phyloP scores from a whole-genome alignment of 2,888 invertebrate species.

The Drosophila emarginata region DNA sequence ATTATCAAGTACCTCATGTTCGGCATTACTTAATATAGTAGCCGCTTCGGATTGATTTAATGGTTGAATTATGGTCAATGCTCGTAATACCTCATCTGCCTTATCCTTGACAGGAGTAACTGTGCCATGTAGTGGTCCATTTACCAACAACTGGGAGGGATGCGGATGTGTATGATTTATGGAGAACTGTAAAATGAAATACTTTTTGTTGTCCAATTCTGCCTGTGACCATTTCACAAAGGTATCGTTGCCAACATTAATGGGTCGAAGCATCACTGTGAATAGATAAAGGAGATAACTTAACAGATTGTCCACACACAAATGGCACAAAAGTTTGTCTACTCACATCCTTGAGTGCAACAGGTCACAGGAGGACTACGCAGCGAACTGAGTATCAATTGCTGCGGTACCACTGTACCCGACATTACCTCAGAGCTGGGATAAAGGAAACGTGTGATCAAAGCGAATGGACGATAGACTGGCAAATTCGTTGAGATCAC shows the following conservation, averaged over 20 bases:
- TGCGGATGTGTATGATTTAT: conserved; percentile 77
- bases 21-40: conserved; percentile 70
- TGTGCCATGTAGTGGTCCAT: conserved; percentile 68
- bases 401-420: conserved; percentile 68
- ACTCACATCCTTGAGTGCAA: conserved; percentile 82
- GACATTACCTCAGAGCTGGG: conserved; percentile 73
- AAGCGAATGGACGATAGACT: conserved; percentile 78
- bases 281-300: conserved; percentile 1
- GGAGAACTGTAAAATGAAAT: conserved; percentile 79
- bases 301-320: not conserved
- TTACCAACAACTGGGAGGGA: conserved; percentile 65
- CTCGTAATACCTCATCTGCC: conserved; percentile 67
- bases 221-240: conserved; percentile 80
- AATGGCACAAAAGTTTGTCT: not conserved
- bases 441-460: conserved; percentile 79
- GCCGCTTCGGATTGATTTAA: conserved; percentile 64
- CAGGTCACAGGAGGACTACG: conserved; percentile 80
- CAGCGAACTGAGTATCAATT: conserved; percentile 78
- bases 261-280: conserved; percentile 72
- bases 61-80: conserved; percentile 67
- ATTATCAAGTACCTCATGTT: conserved; percentile 73
- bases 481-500: conserved; percentile 79
- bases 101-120: conserved; percentile 68
- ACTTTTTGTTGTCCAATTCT: conserved; percentile 75
- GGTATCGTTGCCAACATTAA: conserved; percentile 74